Percentiles rank a stretch among this genome's conserved stretches.
phyloP scores from a whole-genome alignment of 2,113 vertebrate genomes.

The Semicossyphus pulcher region DNA sequence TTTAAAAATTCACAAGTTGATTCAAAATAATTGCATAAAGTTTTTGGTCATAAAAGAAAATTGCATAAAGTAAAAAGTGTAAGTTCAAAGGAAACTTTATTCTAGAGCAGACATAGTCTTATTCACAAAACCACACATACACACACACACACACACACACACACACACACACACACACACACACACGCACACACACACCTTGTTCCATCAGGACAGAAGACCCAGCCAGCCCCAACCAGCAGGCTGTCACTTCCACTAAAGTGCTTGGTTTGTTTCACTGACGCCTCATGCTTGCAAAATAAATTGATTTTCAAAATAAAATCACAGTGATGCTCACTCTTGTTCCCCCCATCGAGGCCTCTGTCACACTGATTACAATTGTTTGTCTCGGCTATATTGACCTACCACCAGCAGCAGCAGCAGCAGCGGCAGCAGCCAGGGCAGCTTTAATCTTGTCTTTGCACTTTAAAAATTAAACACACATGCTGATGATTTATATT shows the following conservation, averaged over 20 bases:
- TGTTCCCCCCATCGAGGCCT: conserved; percentile 9
- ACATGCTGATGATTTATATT: conserved; percentile 49
- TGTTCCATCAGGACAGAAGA: conserved; percentile 14
- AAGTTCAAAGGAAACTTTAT: background rate
- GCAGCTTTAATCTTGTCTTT: conserved; percentile 45
- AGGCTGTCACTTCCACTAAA: conserved; percentile 40
- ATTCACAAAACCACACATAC: background rate
- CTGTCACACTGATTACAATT: conserved; percentile 41
- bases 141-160: conserved; percentile 2
- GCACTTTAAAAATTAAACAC: conserved; percentile 65
- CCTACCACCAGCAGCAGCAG: conserved; percentile 1
- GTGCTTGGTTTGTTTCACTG: conserved; percentile 19
- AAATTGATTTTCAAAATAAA: conserved; percentile 50
- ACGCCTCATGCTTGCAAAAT: conserved; percentile 29
- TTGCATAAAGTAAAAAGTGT: too few relatives aligned
- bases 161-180: background rate
- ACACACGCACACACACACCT: background rate
- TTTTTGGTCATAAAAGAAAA: too few relatives aligned
- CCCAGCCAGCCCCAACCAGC: conserved; percentile 18
- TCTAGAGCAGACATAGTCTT: background rate
- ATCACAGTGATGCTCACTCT: conserved; percentile 38
- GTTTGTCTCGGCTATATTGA: conserved; percentile 52
- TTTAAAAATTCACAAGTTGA: background rate
- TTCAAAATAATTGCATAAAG: background rate
- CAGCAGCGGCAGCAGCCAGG: background rate